Conservation (phyloP, 2,113 vertebrate species). For the Boulengeromyrus knoepffleri region DNA sequence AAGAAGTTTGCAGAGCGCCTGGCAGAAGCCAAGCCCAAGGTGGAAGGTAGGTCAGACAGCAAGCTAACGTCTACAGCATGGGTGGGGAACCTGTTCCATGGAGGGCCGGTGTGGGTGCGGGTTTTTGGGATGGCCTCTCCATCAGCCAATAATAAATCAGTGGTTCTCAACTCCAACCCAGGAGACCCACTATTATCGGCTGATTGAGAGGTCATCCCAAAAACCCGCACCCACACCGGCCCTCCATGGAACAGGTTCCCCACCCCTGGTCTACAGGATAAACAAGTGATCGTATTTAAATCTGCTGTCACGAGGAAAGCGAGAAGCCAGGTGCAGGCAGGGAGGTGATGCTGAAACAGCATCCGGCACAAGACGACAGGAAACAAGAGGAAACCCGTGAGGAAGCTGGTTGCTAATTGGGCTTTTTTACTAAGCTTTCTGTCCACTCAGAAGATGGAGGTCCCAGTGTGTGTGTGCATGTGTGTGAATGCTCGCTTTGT, state of each 20-base stretch:
- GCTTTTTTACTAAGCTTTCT: not conserved
- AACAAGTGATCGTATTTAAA: not conserved
- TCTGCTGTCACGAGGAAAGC: not conserved
- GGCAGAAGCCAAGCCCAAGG: constrained; percentile 83
- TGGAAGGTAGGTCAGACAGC: constrained; percentile 65
- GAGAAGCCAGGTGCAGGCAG: not conserved
- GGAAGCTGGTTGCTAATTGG: not conserved
- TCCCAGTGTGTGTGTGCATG: not conserved
- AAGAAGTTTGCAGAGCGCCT: constrained; percentile 90
- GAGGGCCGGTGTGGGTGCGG: too few relatives aligned
- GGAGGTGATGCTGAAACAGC: not conserved
- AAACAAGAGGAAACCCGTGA: not conserved
- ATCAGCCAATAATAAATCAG: too few relatives aligned
- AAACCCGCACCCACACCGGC: too few relatives aligned
- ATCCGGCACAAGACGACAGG: not conserved
- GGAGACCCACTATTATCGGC: too few relatives aligned
- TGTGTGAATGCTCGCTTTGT: not conserved
- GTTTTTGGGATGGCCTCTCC: too few relatives aligned
- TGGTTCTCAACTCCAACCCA: too few relatives aligned
- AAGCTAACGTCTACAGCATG: too few relatives aligned
- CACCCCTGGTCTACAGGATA: not conserved
- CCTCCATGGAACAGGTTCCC: too few relatives aligned
- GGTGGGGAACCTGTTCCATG: too few relatives aligned
- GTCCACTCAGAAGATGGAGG: not conserved
- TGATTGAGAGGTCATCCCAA: too few relatives aligned